Evolutionary conservation across 2,797 vertebrate genomes (phyloP), one percentile per base, ranked within the genome.

Genomic region (Lemur catta): DNA sequence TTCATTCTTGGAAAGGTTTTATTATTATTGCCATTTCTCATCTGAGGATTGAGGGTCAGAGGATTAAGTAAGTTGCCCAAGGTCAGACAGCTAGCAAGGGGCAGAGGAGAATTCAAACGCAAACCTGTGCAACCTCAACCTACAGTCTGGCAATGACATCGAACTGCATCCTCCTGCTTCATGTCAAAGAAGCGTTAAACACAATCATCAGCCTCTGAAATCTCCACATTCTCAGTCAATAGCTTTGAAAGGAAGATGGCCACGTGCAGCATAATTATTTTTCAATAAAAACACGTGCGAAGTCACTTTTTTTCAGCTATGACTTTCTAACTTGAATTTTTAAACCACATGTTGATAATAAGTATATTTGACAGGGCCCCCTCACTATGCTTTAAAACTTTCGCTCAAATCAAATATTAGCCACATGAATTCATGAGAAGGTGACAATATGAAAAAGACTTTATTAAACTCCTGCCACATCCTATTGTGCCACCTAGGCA

Each of bases 391-490:
- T 85, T 92, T 81, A 33, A 52, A 97, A 74, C 69, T 92, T 97
- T 96, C 82, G 46, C 96, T 96, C 87, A 95, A 95, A 93, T 63
- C 89, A 67, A 61, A 24, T 94, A 90, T 95, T 52, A 94, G 48
- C n/a, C 91, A 50, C 72, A 89, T 76, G 57, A 97, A 57, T 84
- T 96, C 74, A 57, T 80, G 88, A 97, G 61, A 88, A 80, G 97
- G 69, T 96, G 33, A 82, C 9, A 43, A 91, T 71, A 61, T 95
- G 84, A 98, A 97, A 96, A 95, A 57, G 35, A 57, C 87, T 75
- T 92, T 90, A 95, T 94, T 84, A 97, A 92, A 93, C 59, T 96
- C 97, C 89, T 95, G 95, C 43, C 69, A 90, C 43, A 69, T 22
- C 84, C 59, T 41, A 59, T 67, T 86, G 20, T 7, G 71, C 72